Conservation (phyloP, 1,140 invertebrate genomes). For the Drosophila jambulina region DNA sequence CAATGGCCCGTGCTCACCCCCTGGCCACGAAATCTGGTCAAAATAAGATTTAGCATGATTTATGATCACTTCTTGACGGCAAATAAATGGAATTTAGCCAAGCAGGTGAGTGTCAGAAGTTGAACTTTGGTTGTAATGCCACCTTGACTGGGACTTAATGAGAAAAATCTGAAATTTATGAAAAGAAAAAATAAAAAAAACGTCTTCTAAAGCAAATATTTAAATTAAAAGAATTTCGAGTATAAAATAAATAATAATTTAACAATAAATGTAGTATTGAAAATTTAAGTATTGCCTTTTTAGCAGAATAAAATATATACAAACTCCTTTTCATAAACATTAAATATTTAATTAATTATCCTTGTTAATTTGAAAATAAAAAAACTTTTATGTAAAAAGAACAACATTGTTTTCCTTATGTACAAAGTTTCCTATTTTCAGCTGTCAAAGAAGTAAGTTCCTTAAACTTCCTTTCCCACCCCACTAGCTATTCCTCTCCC, state of each 20-base stretch:
- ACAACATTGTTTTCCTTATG: not conserved
- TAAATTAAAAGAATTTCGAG: too few relatives aligned
- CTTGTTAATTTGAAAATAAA: not conserved
- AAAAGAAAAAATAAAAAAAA: too few relatives aligned
- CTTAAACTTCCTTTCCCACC: not conserved
- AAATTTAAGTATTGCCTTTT: too few relatives aligned
- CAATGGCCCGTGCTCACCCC: conserved; percentile 8
- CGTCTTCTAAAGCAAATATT: too few relatives aligned
- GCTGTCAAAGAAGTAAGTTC: conserved; percentile 1
- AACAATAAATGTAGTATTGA: too few relatives aligned
- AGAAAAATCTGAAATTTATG: not conserved
- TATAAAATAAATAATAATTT: too few relatives aligned
- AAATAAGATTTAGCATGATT: conserved; percentile 56
- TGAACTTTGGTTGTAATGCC: not conserved
- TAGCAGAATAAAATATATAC: too few relatives aligned
- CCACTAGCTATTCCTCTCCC: not conserved
- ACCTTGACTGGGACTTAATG: not conserved
- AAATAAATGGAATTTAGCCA: conserved; percentile 18
- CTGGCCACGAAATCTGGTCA: conserved; percentile 7
- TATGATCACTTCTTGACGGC: conserved; percentile 33
- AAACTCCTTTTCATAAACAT: too few relatives aligned
- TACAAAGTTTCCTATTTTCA: not conserved
- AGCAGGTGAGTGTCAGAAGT: not conserved
- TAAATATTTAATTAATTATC: too few relatives aligned
- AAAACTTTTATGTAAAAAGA: not conserved